Percentiles rank a stretch among this genome's conserved stretches.
phyloP scores from a whole-genome alignment of 2,888 invertebrate species.

The Didymodactylos carnosus region DNA sequence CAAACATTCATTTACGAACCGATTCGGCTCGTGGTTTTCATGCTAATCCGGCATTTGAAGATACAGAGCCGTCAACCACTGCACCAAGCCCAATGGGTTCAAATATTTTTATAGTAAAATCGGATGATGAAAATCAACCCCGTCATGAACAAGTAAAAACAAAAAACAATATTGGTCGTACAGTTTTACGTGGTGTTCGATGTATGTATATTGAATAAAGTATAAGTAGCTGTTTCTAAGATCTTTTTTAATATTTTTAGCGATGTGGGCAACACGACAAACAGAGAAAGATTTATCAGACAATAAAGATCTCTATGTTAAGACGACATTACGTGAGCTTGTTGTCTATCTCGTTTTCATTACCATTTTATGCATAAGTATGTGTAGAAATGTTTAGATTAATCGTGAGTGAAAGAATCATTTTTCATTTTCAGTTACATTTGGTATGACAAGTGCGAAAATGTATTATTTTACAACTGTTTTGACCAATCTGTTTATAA shows the following conservation, averaged over 20 bases:
- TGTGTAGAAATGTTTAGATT: background rate
- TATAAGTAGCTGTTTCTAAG: background rate
- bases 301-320: background rate
- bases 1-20: too few relatives aligned
- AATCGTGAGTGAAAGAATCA: background rate
- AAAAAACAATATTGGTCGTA: background rate
- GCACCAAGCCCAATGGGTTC: background rate
- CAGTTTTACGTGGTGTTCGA: background rate
- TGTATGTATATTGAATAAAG: background rate
- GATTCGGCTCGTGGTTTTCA: too few relatives aligned
- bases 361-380: conserved; percentile 13
- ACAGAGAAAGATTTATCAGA: conserved; percentile 25
- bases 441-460: conserved; percentile 41
- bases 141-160: background rate
- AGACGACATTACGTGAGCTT: conserved; percentile 33
- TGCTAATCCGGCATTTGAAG: background rate
- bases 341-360: conserved; percentile 25
- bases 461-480: conserved; percentile 45
- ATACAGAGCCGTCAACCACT: too few relatives aligned
- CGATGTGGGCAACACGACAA: conserved; percentile 33
- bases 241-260: background rate
- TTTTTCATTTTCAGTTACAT: too few relatives aligned
- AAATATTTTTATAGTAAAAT: background rate
- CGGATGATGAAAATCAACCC: background rate
- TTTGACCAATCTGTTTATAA: conserved; percentile 41